Evolutionary conservation across 1,140 invertebrate species (phyloP), one percentile per base, ranked within the genome.

Genomic region (Euglossa dilemma): DNA sequence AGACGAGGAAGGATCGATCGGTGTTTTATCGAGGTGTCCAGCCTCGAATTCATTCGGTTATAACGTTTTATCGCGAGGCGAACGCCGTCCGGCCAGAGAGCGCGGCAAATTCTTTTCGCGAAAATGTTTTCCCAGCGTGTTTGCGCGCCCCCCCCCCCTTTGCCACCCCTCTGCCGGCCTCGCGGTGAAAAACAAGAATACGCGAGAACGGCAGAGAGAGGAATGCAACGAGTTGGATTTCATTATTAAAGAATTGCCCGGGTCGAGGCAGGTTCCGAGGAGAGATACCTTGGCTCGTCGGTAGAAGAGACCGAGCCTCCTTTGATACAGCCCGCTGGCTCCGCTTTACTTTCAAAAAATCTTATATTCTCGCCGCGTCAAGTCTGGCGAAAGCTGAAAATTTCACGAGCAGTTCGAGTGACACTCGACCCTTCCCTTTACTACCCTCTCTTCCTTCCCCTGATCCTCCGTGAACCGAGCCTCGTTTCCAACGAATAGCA

Each of bases 161-260:
- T n/a, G n/a, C n/a, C n/a, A n/a, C n/a, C 18, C 9, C 14, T 64
- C 59, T 12, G 36, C 6, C 18, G 8, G 47, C 36, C 18, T n/a
- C 54, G 28, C 25, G 28, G 6, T 36, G 28, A 61, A 20, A 50
- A 70, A 80, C 45, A 47, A 67, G 45, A 54, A 59, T 43, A 25
- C 23, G 18, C n/a, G 67, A 23, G 47, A 50, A 64, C 16, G n/a
- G 3, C 8, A 0, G n/a, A 6, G n/a, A 6, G 16, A n/a, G 47
- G 12, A 76, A 52, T 28, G 52, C 45, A 6, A 52, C 80, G 45
- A 67, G 54, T 50, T 20, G 50, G 59, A 74, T 82, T 82, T 76
- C 73, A 43, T 82, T 82, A 76, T 76, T 76, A 82, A 66, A 74
- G 54, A 76, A 59, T 69, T 52, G 47, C 20, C 45, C 28, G 0